phyloP scores from a whole-genome alignment of 2,888 invertebrate genomes.

The Lobophora halterata region DNA sequence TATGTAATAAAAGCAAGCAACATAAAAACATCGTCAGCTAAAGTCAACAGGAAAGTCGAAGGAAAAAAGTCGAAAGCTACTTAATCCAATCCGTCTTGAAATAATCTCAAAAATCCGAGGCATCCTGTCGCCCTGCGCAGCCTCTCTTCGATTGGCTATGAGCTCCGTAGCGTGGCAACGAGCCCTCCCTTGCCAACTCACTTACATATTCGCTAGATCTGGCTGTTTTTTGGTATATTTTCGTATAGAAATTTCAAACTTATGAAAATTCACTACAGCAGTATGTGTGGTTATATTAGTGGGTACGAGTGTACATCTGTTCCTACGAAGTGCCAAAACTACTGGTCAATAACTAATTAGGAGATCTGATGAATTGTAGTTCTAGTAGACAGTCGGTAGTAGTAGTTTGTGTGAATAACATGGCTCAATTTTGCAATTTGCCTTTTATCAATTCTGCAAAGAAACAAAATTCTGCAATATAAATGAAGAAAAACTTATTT shows the following conservation, averaged over 20 bases:
- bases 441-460: no score
- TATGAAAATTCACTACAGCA: neutral
- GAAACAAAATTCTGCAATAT: no score
- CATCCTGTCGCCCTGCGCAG: constrained; percentile 60
- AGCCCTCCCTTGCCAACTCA: constrained; percentile 31
- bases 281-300: no score
- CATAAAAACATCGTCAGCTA: constrained; percentile 20
- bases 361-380: no score
- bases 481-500: no score
- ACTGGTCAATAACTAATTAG: no score
- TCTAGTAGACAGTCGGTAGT: no score
- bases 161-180: constrained; percentile 78
- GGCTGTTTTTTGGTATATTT: neutral
- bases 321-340: no score
- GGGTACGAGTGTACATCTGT: no score
- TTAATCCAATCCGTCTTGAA: constrained; percentile 37
- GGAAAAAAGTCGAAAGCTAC: constrained; percentile 37
- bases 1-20: constrained; percentile 9
- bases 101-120: constrained; percentile 49
- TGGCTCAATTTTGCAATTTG: no score
- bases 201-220: neutral
- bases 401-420: no score
- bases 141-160: constrained; percentile 78
- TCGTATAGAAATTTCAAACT: neutral
- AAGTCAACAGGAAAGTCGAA: constrained; percentile 28